Percentiles rank a stretch among this genome's conserved stretches.
Evolutionary conservation across 2,797 vertebrate genomes (phyloP).

Genomic region (Danio albolineatus): DNA sequence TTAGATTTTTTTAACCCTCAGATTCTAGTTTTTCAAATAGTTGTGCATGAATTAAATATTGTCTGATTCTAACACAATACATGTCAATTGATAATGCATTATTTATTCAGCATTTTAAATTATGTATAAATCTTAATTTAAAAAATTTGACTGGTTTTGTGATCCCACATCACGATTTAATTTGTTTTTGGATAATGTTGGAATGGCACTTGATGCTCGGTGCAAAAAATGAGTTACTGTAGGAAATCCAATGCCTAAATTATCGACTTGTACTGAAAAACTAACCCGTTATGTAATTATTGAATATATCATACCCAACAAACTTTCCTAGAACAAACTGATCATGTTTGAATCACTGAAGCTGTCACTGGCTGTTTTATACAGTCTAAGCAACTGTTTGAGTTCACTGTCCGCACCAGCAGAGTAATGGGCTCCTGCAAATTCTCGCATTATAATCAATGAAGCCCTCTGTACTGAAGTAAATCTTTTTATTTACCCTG

Average conservation of each 20-base stretch:
- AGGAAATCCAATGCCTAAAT: background rate
- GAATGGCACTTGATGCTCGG: too few species aligned
- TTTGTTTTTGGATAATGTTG: too few species aligned
- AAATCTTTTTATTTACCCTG: background rate
- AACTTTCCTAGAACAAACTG: background rate
- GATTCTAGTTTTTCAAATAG: too few species aligned
- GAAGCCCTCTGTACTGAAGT: background rate
- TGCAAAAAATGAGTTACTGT: too few species aligned
- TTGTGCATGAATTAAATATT: too few species aligned
- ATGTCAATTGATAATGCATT: too few species aligned
- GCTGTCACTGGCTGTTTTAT: background rate
- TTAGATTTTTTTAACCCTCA: too few species aligned
- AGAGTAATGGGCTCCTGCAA: conserved; percentile 11
- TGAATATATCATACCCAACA: background rate
- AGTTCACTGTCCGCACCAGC: background rate
- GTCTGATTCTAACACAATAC: too few species aligned
- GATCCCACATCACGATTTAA: too few species aligned
- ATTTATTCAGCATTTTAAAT: too few species aligned
- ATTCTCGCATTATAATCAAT: conserved; percentile 9
- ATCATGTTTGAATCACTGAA: background rate
- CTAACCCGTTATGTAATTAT: background rate
- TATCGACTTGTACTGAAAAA: background rate
- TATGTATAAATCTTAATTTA: too few species aligned
- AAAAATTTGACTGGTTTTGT: too few species aligned
- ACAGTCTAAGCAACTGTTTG: background rate